phyloP scores from a whole-genome alignment of 2,113 vertebrate species.

The Macaca mulatta region DNA sequence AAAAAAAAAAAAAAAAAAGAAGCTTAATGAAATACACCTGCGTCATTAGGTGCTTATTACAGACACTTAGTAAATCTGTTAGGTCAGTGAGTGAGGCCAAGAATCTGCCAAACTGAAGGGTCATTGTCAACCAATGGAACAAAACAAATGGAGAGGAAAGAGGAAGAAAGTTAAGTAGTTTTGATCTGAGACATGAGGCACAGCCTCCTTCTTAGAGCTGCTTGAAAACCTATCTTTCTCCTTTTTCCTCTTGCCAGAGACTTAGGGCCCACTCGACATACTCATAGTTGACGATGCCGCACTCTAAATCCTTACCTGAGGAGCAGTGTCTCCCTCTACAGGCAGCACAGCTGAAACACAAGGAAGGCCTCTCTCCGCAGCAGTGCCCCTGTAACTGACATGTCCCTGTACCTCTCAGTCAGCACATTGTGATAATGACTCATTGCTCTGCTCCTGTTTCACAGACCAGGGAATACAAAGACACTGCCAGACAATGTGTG shows the following conservation, averaged over 20 bases:
- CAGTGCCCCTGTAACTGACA: too few relatives aligned
- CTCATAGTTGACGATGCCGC: not conserved
- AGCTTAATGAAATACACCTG: not conserved
- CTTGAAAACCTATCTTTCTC: not conserved
- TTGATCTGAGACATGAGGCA: not conserved
- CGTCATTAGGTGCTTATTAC: not conserved
- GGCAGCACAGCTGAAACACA: not conserved
- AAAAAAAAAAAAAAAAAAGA: not conserved
- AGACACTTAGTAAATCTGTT: conserved; percentile 30
- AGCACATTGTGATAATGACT: not conserved
- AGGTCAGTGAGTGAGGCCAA: conserved; percentile 5
- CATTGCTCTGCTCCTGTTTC: not conserved
- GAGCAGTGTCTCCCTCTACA: not conserved
- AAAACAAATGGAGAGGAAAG: not conserved
- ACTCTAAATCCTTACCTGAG: not conserved
- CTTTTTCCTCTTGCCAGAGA: not conserved
- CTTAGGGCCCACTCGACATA: too few relatives aligned
- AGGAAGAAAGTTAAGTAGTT: not conserved
- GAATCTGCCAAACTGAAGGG: conserved; percentile 18
- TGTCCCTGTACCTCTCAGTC: not conserved
- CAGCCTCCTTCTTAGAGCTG: not conserved
- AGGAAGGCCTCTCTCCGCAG: not conserved
- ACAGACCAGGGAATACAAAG: not conserved
- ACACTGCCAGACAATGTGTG: fast-evolving
- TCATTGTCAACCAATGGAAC: conserved; percentile 54